These are phyloP conservation scores for Drosophila yakuba DNA, from an alignment of 1,140 invertebrate genomes.

Conservation along the genomic window DNA sequence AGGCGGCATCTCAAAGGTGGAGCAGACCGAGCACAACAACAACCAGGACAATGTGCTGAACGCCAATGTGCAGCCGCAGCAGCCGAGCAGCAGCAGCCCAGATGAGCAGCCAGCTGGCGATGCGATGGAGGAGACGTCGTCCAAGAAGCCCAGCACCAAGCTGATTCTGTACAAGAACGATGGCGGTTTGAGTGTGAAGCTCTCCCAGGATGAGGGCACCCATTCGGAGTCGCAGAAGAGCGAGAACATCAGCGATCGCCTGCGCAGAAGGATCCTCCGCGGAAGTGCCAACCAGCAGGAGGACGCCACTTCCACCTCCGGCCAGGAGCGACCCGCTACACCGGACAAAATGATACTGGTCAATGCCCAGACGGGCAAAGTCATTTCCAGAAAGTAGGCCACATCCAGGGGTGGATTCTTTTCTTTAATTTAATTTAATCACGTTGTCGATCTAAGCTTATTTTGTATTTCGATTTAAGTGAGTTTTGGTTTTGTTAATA, in stretches of 20 bases:
- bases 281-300: conserved; percentile 39
- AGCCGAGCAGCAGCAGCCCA: neutral
- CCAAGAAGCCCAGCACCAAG: conserved; percentile 68
- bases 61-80: conserved; percentile 50
- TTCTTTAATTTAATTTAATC: conserved; percentile 23
- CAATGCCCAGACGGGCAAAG: conserved; percentile 84
- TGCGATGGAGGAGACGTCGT: conserved; percentile 1
- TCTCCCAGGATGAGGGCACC: conserved; percentile 32
- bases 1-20: conserved; percentile 1
- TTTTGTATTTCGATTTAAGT: conserved; percentile 30
- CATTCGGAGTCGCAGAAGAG: conserved; percentile 14
- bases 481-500: conserved; percentile 60
- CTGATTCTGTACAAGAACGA: conserved; percentile 80
- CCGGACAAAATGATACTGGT: conserved; percentile 81
- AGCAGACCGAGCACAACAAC: conserved; percentile 63
- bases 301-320: neutral
- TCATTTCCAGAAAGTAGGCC: conserved; percentile 71
- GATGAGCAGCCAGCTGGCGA: neutral
- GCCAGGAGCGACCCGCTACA: conserved; percentile 39
- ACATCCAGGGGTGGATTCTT: neutral
- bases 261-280: conserved; percentile 70
- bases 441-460: conserved; percentile 22
- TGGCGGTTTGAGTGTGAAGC: conserved; percentile 70
- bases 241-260: conserved; percentile 78
- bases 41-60: conserved; percentile 72